A percentile compares a stretch with the other conserved stretches of the same genome.
Conservation (phyloP, 2,113 vertebrate genomes). For the Willisornis vidua region DNA sequence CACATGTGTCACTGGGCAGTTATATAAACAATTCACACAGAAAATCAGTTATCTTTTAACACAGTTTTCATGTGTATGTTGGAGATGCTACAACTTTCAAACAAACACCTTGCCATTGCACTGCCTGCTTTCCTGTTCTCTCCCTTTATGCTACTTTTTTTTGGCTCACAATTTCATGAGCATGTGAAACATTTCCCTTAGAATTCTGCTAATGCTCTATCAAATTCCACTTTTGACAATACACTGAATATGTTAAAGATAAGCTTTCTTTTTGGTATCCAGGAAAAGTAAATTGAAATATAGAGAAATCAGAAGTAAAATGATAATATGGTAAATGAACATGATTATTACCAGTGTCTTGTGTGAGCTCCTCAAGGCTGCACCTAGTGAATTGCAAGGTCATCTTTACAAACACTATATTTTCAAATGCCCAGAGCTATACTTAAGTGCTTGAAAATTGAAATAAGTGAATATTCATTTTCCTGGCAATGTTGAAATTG, state of each 20-base stretch:
- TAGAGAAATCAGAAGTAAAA: neutral
- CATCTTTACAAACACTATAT: neutral
- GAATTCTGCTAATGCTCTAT: neutral
- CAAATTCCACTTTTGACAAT: neutral
- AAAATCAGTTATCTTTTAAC: neutral
- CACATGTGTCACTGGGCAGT: neutral
- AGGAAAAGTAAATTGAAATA: constrained; percentile 8
- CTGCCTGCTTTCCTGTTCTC: neutral
- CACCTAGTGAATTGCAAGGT: neutral
- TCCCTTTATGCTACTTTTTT: neutral
- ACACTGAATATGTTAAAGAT: neutral
- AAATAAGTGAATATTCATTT: constrained; percentile 13
- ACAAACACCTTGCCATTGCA: neutral
- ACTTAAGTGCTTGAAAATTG: neutral
- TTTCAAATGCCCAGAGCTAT: neutral
- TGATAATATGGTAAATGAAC: neutral
- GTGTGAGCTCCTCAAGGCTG: neutral
- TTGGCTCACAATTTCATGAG: neutral
- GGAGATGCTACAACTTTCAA: neutral
- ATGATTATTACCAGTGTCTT: neutral
- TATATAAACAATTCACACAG: neutral
- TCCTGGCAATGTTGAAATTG: neutral
- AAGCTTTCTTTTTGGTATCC: neutral
- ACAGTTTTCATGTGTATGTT: neutral
- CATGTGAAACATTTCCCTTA: neutral